Percentiles rank a stretch among this genome's conserved stretches.
Evolutionary conservation across 23 tunicate species (phyloP).

Genomic region (Aplidium turbinatum): DNA sequence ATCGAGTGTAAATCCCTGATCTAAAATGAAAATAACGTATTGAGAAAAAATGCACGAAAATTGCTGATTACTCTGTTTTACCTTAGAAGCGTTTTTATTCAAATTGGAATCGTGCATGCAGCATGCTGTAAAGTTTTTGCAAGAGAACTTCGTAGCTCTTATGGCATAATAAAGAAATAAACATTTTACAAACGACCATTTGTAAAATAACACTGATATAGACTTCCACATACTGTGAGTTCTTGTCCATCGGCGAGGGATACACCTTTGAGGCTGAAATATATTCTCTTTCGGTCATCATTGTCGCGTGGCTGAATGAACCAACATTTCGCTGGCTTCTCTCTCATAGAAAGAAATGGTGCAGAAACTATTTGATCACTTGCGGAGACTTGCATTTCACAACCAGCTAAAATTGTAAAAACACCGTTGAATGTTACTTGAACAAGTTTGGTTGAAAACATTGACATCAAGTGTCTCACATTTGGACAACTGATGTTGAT

Average conservation of each 20-base stretch:
- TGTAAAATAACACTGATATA: too few species aligned
- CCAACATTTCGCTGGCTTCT: slow-evolving; percentile 39
- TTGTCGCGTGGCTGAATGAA: slow-evolving; percentile 24
- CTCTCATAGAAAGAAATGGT: background rate
- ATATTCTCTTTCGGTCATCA: slow-evolving; percentile 34
- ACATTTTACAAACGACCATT: too few species aligned
- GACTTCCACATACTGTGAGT: slow-evolving; percentile 8
- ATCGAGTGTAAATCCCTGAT: slow-evolving; percentile 34
- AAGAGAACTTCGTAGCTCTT: too few species aligned
- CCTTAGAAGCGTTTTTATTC: too few species aligned
- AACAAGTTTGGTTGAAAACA: background rate
- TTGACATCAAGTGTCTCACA: background rate
- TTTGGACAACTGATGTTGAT: background rate
- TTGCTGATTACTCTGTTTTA: too few species aligned
- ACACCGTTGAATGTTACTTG: too few species aligned
- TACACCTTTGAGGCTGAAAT: slow-evolving; percentile 45
- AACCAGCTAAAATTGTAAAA: slow-evolving; percentile 27
- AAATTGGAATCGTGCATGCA: too few species aligned
- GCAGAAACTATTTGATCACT: slow-evolving; percentile 13
- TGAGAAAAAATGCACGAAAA: background rate
- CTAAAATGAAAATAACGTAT: background rate
- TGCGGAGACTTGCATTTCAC: slow-evolving; percentile 25
- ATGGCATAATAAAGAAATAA: too few species aligned
- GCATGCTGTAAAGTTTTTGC: too few species aligned
- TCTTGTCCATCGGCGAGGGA: slow-evolving; percentile 6